These are phyloP conservation scores for Myotis daubentonii DNA, from an alignment of 2,797 vertebrate genomes.

Conservation along the genomic window DNA sequence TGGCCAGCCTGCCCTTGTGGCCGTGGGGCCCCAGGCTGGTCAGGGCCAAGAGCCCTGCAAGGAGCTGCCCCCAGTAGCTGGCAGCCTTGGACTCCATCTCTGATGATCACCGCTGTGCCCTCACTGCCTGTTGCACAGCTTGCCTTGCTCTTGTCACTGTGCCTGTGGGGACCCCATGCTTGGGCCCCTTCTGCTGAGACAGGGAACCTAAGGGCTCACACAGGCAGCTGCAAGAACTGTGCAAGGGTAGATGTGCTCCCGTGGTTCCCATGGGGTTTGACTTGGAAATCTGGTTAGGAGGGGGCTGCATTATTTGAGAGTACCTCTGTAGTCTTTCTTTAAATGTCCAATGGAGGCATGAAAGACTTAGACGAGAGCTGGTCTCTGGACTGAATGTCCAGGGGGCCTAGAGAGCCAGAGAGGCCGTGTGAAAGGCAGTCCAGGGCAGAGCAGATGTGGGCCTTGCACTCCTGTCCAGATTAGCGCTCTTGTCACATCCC, in stretches of 20 bases:
- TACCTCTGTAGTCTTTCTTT: not conserved
- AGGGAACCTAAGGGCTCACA: not conserved
- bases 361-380: not conserved
- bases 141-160: not conserved
- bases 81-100: not conserved
- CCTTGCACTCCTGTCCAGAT: not conserved
- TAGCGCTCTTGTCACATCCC: not conserved
- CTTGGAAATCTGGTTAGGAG: not conserved
- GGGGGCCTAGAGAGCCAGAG: not conserved
- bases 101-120: not conserved
- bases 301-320: too few species aligned
- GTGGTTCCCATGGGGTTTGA: not conserved
- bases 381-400: not conserved
- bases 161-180: not conserved
- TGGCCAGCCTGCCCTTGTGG: not conserved
- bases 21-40: not conserved
- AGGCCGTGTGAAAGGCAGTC: not conserved
- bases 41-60: not conserved
- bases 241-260: not conserved
- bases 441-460: not conserved
- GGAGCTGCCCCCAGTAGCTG: not conserved
- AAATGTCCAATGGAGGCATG: not conserved
- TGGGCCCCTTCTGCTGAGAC: not conserved
- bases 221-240: not conserved
- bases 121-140: not conserved